A percentile compares a stretch with the other conserved stretches of the same genome.
Evolutionary conservation across 2,888 invertebrate genomes (phyloP).

Genomic region (Eumacrocentrus americanus): DNA sequence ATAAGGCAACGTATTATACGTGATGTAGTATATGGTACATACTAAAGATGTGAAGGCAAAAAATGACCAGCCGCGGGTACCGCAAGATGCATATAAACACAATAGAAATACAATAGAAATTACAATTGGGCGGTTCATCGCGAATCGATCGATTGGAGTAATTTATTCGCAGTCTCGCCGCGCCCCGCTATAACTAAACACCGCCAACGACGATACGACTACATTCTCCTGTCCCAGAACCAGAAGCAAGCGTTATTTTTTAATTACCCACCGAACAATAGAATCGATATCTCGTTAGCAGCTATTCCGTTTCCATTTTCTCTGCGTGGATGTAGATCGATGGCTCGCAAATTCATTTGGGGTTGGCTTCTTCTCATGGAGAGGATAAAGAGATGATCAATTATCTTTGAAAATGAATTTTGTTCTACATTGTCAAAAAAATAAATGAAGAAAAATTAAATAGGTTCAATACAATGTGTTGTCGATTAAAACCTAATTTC

Average conservation of each 20-base stretch:
- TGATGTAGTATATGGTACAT: conserved; percentile 6
- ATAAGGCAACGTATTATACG: neutral
- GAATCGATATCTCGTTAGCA: conserved; percentile 40
- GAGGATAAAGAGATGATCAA: neutral
- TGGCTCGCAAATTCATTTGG: conserved; percentile 30
- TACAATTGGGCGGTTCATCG: conserved; percentile 37
- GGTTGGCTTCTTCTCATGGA: conserved; percentile 15
- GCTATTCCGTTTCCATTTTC: conserved; percentile 28
- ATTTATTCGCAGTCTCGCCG: conserved; percentile 40
- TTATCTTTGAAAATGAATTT: no score
- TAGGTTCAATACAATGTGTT: no score
- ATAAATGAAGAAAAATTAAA: no score
- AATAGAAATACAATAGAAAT: conserved; percentile 35
- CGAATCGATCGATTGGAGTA: conserved; percentile 40
- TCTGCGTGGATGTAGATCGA: conserved; percentile 20
- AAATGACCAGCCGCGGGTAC: no score
- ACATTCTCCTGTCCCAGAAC: conserved; percentile 4
- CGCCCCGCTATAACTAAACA: conserved; percentile 10
- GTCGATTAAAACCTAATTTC: no score
- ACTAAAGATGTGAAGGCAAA: no score
- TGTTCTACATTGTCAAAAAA: no score
- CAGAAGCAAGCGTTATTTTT: conserved; percentile 38
- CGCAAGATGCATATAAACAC: no score
- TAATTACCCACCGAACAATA: conserved; percentile 37
- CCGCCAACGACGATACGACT: neutral